Base-by-base conservation (phyloP, 2,888 invertebrate species). In the Pandemis corylana region DNA sequence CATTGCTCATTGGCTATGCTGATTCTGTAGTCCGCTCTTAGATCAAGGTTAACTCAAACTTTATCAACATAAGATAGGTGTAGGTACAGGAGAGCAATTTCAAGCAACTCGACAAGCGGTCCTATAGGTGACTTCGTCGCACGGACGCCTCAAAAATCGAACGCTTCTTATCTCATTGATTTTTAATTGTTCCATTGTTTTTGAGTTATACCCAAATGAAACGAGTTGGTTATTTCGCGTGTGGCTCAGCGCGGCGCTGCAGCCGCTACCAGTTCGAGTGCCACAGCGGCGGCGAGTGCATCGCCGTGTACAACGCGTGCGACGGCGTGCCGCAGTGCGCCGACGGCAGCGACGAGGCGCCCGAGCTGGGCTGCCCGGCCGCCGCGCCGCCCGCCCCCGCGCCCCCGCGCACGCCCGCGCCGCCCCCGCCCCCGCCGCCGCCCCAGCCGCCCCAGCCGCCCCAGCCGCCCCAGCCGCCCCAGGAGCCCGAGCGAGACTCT, bases 261-360 rank as follows among this genome's bases (percentile, higher is more conserved):
- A 97, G 97, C 81, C 96, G 97, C 77, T 97, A 97, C 91, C 98
- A 99, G 91, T 99, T 98, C 90, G 96, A 97, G 89, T 99, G 98
- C 85, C 96, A 97, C 79, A 96, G 95, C 76, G 97, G 97, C 62
- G 97, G 97, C 64, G 98, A 99, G 90, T 99, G 99, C 89, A 98
- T 99, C 83, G 99, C 98, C 7, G 95, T 98, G 82, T 99, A 99
- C 93, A 99, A 99, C 91, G 98, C 97, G 9, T 99, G 99, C 85
- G 98, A 99, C 90, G 98, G 98, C 69, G 97, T 99, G 81, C 97
- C 98, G 42, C 98, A 98, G 92, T 98, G 98, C 90, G 95, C 97
- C 2, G 98, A 99, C 93, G 98, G 97, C 79, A 98, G 98, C 86
- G 99, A 99, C 90, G 98, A 98, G 92, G 97, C 97, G 68, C 96